Percentiles rank a stretch among this genome's conserved stretches.
These are phyloP conservation scores for Callorhinus ursinus DNA, from an alignment of 2,113 vertebrate species.

Conservation along the genomic window DNA sequence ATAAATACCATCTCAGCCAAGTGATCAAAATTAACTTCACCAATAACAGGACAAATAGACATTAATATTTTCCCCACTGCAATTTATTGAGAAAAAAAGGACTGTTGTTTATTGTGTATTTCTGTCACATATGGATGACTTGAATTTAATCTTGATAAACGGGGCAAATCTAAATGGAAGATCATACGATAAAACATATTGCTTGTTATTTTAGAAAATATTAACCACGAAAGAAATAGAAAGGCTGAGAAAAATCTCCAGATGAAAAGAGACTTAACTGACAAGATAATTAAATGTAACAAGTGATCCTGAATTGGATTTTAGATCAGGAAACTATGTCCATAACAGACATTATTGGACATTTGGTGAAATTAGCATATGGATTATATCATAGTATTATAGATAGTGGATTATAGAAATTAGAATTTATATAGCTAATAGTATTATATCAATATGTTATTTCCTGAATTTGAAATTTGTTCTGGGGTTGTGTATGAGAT, in stretches of 20 bases:
- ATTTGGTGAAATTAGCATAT: neutral
- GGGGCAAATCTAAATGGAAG: neutral
- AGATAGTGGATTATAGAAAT: neutral
- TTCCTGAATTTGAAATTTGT: neutral
- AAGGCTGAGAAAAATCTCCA: neutral
- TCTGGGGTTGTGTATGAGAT: neutral
- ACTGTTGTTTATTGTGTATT: neutral
- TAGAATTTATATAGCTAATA: neutral
- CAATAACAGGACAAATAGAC: neutral
- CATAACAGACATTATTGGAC: neutral
- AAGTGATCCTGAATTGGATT: neutral
- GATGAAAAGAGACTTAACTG: neutral
- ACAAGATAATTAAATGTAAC: neutral
- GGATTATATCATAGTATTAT: neutral
- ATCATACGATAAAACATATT: neutral
- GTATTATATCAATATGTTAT: neutral
- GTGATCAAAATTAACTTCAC: neutral
- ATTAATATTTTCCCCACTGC: neutral
- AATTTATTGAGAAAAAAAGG: neutral
- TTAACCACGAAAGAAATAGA: neutral
- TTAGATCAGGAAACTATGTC: neutral
- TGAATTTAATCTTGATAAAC: neutral
- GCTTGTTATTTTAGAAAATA: neutral
- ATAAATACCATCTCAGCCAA: neutral
- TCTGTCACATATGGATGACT: neutral